phyloP scores from a whole-genome alignment of 2,113 vertebrate species.

The Poicephalus meyeri region DNA sequence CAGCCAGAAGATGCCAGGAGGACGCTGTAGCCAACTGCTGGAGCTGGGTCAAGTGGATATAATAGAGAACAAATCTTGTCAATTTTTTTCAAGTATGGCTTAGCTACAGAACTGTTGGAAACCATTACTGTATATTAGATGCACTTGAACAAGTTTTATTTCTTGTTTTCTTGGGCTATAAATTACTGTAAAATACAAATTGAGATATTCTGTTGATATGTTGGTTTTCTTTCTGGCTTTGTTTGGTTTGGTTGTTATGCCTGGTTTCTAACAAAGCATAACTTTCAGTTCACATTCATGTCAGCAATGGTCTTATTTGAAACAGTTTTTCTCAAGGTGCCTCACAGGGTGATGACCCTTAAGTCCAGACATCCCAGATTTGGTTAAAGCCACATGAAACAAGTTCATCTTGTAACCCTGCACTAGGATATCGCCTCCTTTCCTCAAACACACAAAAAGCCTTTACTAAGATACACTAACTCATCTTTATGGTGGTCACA shows the following conservation, averaged over 20 bases:
- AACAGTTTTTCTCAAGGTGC: slow-evolving; percentile 58
- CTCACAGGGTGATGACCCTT: slow-evolving; percentile 27
- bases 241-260: slow-evolving; percentile 53
- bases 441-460: neutral
- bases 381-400: slow-evolving; percentile 68
- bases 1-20: neutral
- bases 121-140: slow-evolving; percentile 13
- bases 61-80: neutral
- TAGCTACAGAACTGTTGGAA: neutral
- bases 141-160: slow-evolving; percentile 14
- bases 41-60: neutral
- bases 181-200: slow-evolving; percentile 29
- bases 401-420: slow-evolving; percentile 14
- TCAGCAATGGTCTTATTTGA: slow-evolving; percentile 50
- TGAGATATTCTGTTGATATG: slow-evolving; percentile 31
- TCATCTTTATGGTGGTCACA: neutral
- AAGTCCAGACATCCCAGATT: slow-evolving; percentile 37
- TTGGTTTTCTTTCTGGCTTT: slow-evolving; percentile 29
- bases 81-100: neutral
- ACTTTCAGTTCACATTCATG: slow-evolving; percentile 43
- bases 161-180: neutral
- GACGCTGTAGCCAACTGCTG: neutral
- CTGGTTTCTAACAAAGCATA: slow-evolving; percentile 28
- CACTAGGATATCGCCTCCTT: neutral
- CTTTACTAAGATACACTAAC: neutral